Conservation (phyloP, 2,797 vertebrate genomes). For the Acropternis orthonyx region DNA sequence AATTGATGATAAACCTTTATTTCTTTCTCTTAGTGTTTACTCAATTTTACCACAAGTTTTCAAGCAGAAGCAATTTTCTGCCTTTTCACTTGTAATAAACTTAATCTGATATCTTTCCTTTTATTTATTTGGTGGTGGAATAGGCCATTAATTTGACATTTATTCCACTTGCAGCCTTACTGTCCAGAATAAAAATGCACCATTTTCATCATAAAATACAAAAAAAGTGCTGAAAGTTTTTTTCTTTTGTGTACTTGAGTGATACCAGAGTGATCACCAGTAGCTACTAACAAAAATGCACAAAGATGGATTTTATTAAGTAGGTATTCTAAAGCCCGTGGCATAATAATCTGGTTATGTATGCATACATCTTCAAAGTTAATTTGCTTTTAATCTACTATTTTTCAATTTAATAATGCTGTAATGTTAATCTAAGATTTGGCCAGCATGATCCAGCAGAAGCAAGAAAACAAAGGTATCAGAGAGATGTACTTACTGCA, state of each 20-base stretch:
- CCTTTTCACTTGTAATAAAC: neutral
- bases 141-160: neutral
- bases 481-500: neutral
- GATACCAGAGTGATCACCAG: neutral
- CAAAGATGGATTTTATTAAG: neutral
- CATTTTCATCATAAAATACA: neutral
- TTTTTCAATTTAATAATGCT: neutral
- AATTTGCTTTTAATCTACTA: neutral
- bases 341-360: neutral
- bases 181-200: neutral
- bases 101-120: neutral
- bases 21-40: neutral
- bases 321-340: neutral
- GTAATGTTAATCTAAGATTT: neutral
- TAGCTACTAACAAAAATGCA: neutral
- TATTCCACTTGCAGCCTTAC: neutral
- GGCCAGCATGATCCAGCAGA: neutral
- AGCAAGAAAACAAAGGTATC: neutral
- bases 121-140: neutral
- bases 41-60: neutral
- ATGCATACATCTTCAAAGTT: neutral
- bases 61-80: neutral
- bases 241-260: neutral
- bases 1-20: neutral
- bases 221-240: neutral